phyloP scores from a whole-genome alignment of 2,113 vertebrate genomes.

The Chionis minor region DNA sequence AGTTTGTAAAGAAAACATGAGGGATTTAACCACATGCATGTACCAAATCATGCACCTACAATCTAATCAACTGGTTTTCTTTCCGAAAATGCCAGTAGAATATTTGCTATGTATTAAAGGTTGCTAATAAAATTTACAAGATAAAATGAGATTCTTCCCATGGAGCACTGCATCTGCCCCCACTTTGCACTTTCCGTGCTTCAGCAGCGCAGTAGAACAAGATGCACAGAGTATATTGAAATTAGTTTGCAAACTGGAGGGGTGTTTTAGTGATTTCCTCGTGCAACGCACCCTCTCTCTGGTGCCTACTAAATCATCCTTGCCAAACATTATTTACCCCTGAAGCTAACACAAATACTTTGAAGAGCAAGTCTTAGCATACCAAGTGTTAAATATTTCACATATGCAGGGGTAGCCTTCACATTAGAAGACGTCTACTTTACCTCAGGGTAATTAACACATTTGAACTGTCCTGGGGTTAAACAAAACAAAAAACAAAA shows the following conservation, averaged over 20 bases:
- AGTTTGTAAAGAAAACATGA: conserved; percentile 16
- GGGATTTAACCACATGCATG: not conserved
- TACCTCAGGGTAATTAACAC: conserved; percentile 4
- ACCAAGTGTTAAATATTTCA: conserved; percentile 63
- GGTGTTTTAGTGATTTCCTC: conserved; percentile 14
- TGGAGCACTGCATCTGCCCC: not conserved
- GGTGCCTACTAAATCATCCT: conserved; percentile 21
- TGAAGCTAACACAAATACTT: conserved; percentile 43
- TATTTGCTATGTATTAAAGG: not conserved
- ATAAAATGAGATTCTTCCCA: not conserved
- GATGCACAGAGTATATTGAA: not conserved
- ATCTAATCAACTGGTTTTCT: not conserved
- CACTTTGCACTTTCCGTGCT: not conserved
- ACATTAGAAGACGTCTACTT: conserved; percentile 45
- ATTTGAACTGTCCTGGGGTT: conserved; percentile 33
- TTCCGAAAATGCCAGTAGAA: conserved; percentile 18
- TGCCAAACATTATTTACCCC: conserved; percentile 64
- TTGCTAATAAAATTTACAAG: not conserved
- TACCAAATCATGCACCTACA: not conserved
- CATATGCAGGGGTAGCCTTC: conserved; percentile 40
- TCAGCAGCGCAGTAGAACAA: not conserved
- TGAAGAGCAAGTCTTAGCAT: conserved; percentile 65
- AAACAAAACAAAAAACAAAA: not conserved
- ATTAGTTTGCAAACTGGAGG: not conserved
- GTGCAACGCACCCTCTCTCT: not conserved